Evolutionary conservation across 2,797 vertebrate species (phyloP).

Genomic region (Semotilus atromaculatus): DNA sequence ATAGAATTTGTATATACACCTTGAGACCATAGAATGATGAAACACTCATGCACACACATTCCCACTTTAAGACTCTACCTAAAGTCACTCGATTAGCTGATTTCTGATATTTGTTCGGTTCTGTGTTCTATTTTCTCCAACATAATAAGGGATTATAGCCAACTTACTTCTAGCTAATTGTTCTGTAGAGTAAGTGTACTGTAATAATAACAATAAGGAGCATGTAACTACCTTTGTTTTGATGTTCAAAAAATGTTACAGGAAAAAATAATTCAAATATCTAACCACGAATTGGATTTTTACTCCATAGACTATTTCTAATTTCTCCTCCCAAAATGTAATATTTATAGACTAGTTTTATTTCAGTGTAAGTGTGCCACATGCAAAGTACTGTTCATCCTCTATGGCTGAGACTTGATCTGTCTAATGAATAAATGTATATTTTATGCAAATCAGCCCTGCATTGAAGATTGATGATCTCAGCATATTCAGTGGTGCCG

Average conservation of each 20-base stretch:
- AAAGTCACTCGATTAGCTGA: slow-evolving; percentile 6
- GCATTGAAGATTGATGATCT: slow-evolving; percentile 62
- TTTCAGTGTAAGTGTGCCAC: slow-evolving; percentile 53
- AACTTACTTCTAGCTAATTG: not conserved
- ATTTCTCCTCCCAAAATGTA: slow-evolving; percentile 44
- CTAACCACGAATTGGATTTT: slow-evolving; percentile 29
- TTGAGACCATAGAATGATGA: slow-evolving; percentile 5
- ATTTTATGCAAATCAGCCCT: slow-evolving; percentile 58
- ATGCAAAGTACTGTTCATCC: slow-evolving; percentile 58
- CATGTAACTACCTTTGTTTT: slow-evolving; percentile 18
- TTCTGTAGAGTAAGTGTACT: not conserved
- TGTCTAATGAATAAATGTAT: slow-evolving; percentile 64
- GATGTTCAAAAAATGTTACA: slow-evolving; percentile 19
- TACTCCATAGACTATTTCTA: slow-evolving; percentile 40
- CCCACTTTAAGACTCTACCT: not conserved
- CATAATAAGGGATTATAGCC: not conserved
- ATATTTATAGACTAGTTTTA: slow-evolving; percentile 56
- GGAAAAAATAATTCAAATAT: slow-evolving; percentile 8
- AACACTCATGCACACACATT: not conserved
- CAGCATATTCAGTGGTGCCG: slow-evolving; percentile 57
- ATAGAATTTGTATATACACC: not conserved
- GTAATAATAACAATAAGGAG: not conserved
- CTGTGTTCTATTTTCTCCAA: not conserved
- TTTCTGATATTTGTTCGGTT: not conserved
- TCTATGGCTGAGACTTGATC: slow-evolving; percentile 60